Evolutionary conservation across 2,113 vertebrate genomes (phyloP).

Genomic region (Hyaena hyaena): DNA sequence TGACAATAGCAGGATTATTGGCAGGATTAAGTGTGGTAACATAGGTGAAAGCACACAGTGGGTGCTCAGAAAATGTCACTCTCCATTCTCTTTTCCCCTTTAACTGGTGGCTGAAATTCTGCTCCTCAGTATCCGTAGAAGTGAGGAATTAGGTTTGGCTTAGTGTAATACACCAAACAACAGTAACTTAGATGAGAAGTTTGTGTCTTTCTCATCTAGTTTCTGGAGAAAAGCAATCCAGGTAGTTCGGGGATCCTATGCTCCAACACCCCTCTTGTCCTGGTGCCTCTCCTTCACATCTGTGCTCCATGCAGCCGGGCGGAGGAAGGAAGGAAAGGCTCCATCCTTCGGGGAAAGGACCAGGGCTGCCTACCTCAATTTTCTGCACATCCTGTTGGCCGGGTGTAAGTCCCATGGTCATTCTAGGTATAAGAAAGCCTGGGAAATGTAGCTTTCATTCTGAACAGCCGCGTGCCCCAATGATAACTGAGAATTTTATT

Average conservation of each 20-base stretch:
- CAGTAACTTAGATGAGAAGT: neutral
- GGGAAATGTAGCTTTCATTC: neutral
- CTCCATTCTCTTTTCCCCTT: conserved; percentile 3
- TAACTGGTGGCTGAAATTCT: conserved; percentile 27
- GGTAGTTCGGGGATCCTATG: neutral
- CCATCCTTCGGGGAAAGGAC: neutral
- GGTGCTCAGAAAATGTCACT: neutral
- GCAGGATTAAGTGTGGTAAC: conserved; percentile 16
- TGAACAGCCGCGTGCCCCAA: neutral
- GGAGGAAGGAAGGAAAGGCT: neutral
- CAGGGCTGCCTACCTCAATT: neutral
- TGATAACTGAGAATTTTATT: neutral
- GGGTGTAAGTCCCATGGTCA: neutral
- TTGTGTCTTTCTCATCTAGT: neutral
- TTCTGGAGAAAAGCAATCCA: neutral
- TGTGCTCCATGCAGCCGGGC: neutral
- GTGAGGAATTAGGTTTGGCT: neutral
- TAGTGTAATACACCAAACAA: neutral
- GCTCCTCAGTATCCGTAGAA: neutral
- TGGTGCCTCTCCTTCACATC: neutral
- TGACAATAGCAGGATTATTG: neutral
- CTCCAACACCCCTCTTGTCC: neutral
- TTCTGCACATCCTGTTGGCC: neutral
- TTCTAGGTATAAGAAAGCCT: neutral
- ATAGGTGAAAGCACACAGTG: neutral